Conservation (phyloP, 2,888 invertebrate species). For the Lobophora halterata region DNA sequence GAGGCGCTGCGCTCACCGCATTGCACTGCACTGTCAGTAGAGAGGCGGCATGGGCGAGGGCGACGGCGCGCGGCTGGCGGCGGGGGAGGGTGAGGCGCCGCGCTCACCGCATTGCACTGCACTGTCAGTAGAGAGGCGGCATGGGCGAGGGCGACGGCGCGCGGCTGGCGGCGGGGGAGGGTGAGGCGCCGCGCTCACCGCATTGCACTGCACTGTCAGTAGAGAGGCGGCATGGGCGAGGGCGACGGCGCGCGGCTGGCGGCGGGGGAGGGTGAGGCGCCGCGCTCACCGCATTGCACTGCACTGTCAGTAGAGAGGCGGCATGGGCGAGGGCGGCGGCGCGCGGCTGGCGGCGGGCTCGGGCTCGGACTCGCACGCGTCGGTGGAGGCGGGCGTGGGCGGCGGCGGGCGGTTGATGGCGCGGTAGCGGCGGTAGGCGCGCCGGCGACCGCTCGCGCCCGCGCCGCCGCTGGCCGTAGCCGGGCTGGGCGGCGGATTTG, state of each 20-base stretch:
- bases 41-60: too few species aligned
- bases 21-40: too few species aligned
- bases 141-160: background rate
- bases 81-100: too few species aligned
- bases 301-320: conserved; percentile 37
- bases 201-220: too few species aligned
- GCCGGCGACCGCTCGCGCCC: conserved; percentile 84
- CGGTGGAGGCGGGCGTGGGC: conserved; percentile 96
- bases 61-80: too few species aligned
- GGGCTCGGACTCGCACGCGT: conserved; percentile 93
- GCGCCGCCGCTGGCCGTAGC: conserved; percentile 87
- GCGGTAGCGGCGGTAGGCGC: conserved; percentile 88
- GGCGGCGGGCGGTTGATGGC: conserved; percentile 95
- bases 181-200: too few species aligned
- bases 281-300: too few species aligned
- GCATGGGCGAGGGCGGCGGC: conserved; percentile 94
- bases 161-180: too few species aligned
- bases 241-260: too few species aligned
- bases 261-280: background rate
- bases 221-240: too few species aligned
- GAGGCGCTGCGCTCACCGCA: too few species aligned
- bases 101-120: too few species aligned
- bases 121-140: background rate
- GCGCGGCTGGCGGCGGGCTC: conserved; percentile 87
- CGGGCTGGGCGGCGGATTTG: conserved; percentile 94